Conservation (phyloP, 2,113 vertebrate species). For the Ammodramus savannarum region DNA sequence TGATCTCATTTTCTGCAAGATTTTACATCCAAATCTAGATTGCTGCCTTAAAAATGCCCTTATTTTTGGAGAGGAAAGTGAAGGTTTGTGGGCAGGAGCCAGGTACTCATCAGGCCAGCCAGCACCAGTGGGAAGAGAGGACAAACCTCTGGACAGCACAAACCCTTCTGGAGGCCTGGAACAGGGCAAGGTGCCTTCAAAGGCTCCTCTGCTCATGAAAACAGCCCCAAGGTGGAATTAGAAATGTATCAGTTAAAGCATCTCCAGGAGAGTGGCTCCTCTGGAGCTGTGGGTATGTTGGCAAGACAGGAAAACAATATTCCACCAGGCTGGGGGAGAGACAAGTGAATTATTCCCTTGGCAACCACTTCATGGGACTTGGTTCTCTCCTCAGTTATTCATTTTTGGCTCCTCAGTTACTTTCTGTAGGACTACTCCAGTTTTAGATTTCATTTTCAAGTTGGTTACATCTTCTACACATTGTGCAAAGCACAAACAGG, state of each 20-base stretch:
- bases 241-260: neutral
- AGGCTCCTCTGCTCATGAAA: neutral
- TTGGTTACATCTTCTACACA: neutral
- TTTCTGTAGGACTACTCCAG: neutral
- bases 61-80: neutral
- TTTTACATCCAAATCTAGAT: neutral
- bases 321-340: neutral
- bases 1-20: neutral
- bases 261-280: neutral
- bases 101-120: neutral
- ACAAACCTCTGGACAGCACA: neutral
- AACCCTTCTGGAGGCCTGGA: neutral
- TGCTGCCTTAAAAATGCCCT: rapidly evolving
- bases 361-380: neutral
- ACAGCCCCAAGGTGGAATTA: neutral
- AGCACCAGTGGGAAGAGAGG: neutral
- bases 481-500: neutral
- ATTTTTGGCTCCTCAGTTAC: neutral
- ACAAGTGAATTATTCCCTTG: neutral
- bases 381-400: neutral
- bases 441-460: neutral
- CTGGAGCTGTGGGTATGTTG: neutral
- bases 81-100: neutral
- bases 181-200: neutral
- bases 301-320: neutral